phyloP scores from a whole-genome alignment of 2,797 vertebrate species.

The Percopsis omiscomaycus region DNA sequence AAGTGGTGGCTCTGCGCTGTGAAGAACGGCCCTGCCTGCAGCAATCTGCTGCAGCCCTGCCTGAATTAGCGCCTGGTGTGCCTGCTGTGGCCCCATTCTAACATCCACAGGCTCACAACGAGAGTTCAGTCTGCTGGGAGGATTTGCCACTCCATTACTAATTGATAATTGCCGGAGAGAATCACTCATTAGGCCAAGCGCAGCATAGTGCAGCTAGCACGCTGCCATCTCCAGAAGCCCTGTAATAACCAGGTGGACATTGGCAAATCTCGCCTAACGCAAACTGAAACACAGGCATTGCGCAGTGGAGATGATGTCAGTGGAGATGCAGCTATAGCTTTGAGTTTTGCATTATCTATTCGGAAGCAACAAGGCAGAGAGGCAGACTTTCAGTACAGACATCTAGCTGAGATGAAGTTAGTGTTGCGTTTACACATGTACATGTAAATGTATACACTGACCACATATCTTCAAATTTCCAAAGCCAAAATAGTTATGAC shows the following conservation, averaged over 20 bases:
- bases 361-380: not conserved
- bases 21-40: slow-evolving; percentile 41
- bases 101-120: slow-evolving; percentile 35
- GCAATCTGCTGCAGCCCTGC: slow-evolving; percentile 11
- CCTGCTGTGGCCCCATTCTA: slow-evolving; percentile 34
- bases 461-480: slow-evolving; percentile 2
- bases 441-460: not conserved
- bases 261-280: slow-evolving; percentile 28
- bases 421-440: not conserved
- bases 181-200: slow-evolving; percentile 65
- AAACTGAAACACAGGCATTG: slow-evolving; percentile 15
- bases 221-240: slow-evolving; percentile 63
- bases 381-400: not conserved
- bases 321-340: not conserved
- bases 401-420: too few species aligned
- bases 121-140: slow-evolving; percentile 59
- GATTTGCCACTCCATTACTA: slow-evolving; percentile 77
- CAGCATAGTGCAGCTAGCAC: slow-evolving; percentile 47
- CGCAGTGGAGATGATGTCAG: slow-evolving; percentile 14
- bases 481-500: slow-evolving; percentile 1
- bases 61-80: not conserved
- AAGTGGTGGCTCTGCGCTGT: slow-evolving; percentile 25
- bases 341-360: slow-evolving; percentile 6
- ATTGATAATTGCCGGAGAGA: slow-evolving; percentile 70
- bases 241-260: slow-evolving; percentile 54